Evolutionary conservation across 1,140 invertebrate genomes (phyloP).

Genomic region (Eueides isabella): DNA sequence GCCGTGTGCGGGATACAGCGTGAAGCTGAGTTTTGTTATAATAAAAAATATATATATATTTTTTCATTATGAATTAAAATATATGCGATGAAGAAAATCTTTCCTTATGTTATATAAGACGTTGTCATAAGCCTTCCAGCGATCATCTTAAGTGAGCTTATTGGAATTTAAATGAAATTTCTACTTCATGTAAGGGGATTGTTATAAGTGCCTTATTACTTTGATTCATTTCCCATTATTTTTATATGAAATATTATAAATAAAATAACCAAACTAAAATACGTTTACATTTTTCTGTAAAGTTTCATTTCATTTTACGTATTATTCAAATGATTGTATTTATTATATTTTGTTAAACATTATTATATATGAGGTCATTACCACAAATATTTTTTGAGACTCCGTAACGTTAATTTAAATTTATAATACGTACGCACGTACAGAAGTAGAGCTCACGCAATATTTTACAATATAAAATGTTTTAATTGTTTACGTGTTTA

Average conservation of each 20-base stretch:
- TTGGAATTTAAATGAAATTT: conserved; percentile 15
- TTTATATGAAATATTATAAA: background rate
- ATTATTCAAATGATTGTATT: background rate
- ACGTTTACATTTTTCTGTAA: background rate
- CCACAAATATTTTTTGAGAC: background rate
- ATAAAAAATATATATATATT: background rate
- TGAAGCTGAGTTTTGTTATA: too few species aligned
- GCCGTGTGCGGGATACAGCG: too few species aligned
- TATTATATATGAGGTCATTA: background rate
- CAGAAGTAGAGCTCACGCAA: background rate
- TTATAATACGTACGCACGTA: background rate
- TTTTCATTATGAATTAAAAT: background rate
- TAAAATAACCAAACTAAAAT: background rate
- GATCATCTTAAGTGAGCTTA: conserved; percentile 12
- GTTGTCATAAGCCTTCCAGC: conserved; percentile 6
- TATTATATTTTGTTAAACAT: background rate
- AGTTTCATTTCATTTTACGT: too few species aligned
- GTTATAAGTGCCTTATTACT: background rate
- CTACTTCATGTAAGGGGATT: background rate
- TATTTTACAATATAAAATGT: background rate
- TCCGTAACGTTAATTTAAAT: background rate
- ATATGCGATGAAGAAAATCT: background rate
- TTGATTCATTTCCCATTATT: background rate
- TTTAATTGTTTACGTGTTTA: background rate
- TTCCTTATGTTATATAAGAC: conserved; percentile 7